These are phyloP conservation scores for Drosophila trichaetosa DNA, from an alignment of 2,888 invertebrate species.

Conservation along the genomic window DNA sequence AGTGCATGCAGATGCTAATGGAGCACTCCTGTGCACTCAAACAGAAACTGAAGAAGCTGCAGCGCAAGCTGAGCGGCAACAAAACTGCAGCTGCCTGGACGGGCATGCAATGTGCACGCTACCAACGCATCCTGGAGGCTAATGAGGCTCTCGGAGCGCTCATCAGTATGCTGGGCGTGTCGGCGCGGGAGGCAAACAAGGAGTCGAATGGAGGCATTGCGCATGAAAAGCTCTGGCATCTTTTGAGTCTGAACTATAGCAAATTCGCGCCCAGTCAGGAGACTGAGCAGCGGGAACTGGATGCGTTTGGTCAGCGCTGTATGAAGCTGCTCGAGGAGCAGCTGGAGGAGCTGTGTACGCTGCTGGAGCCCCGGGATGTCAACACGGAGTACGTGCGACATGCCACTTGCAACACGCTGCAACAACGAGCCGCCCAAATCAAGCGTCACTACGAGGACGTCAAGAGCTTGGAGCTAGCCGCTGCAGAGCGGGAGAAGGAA, in stretches of 20 bases:
- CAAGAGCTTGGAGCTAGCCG: constrained; percentile 92
- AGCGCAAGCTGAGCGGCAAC: constrained; percentile 87
- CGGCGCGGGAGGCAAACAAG: constrained; percentile 87
- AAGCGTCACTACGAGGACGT: constrained; percentile 97
- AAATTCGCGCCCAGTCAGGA: constrained; percentile 80
- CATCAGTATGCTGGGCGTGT: constrained; percentile 87
- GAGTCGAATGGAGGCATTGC: constrained; percentile 86
- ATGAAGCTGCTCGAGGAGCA: constrained; percentile 86
- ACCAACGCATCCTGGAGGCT: constrained; percentile 87
- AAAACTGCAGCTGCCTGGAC: constrained; percentile 84
- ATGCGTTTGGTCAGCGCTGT: constrained; percentile 59
- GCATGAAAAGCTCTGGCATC: constrained; percentile 89
- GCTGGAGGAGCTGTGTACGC: constrained; percentile 87
- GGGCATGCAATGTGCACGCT: constrained; percentile 81
- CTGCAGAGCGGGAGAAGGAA: constrained; percentile 96
- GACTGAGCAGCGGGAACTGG: constrained; percentile 54
- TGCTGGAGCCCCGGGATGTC: constrained; percentile 88
- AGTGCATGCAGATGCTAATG: constrained; percentile 91
- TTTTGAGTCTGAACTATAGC: constrained; percentile 86
- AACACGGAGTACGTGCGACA: constrained; percentile 85
- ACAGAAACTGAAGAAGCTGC: constrained; percentile 92
- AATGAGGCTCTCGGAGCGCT: constrained; percentile 87
- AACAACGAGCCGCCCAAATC: constrained; percentile 92
- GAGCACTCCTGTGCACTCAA: constrained; percentile 90
- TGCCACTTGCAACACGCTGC: constrained; percentile 89